These are phyloP conservation scores for Drosophila mayri DNA, from an alignment of 1,140 invertebrate species.

Conservation along the genomic window DNA sequence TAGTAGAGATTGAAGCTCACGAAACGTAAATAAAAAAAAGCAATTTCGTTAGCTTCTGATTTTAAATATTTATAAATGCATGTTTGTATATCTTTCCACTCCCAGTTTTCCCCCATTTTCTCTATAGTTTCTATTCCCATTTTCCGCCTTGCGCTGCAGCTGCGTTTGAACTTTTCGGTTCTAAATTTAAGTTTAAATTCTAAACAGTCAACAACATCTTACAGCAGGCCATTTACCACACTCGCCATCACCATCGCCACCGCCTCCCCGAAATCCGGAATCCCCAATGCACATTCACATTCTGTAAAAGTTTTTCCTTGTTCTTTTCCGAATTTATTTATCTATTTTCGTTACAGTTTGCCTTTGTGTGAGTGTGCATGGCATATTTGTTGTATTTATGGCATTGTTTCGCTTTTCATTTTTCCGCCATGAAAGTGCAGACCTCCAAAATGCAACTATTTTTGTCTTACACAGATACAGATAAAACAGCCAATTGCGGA, in stretches of 20 bases:
- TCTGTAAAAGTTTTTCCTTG: conserved; percentile 56
- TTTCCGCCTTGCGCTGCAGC: conserved; percentile 40
- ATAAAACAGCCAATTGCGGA: conserved; percentile 10
- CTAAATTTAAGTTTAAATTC: conserved; percentile 73
- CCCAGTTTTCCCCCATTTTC: conserved; percentile 3
- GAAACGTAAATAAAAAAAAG: conserved; percentile 49
- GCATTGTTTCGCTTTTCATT: conserved; percentile 58
- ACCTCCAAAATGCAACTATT: conserved; percentile 77
- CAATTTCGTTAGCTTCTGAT: conserved; percentile 9
- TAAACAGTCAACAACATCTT: conserved; percentile 68
- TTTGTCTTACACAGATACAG: conserved; percentile 46
- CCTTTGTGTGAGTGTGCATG: conserved; percentile 1
- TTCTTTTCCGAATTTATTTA: conserved; percentile 50
- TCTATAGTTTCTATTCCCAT: conserved; percentile 9
- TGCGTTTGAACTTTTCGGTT: conserved; percentile 58
- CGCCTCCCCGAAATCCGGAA: not conserved
- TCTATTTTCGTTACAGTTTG: conserved; percentile 55
- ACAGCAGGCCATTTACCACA: conserved; percentile 33
- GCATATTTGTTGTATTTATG: conserved; percentile 43
- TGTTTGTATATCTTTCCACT: conserved; percentile 5
- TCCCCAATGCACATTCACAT: conserved; percentile 4
- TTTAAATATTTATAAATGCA: conserved; percentile 7
- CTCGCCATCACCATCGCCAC: not conserved
- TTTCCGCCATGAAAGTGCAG: conserved; percentile 51
- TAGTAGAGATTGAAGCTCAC: conserved; percentile 35